Evolutionary conservation across 2,113 vertebrate genomes (phyloP), one percentile per base, ranked within the genome.

Genomic region (Felis catus): DNA sequence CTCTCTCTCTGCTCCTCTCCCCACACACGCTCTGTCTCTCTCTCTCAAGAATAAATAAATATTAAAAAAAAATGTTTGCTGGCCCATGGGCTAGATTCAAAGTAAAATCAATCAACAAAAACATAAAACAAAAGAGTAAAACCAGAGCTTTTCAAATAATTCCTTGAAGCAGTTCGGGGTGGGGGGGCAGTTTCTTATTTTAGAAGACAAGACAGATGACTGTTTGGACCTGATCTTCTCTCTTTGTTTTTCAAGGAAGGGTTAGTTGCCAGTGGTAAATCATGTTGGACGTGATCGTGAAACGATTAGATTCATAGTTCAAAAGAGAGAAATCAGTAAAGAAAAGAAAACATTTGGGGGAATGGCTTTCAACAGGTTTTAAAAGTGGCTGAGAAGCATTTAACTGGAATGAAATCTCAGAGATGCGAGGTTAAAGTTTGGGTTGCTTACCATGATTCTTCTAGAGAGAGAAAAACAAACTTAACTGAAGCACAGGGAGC

Each of bases 91-190:
- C 61, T 78, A 66, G 39, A 58, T 4, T 84, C 89, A 73, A 86
- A 82, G 51, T 13, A 29, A 97, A 91, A 66, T 83, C 74, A 14
- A 78, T 55, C 61, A n/a, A 36, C 21, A 53, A 61, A 79, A 70
- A 4, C 1, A 31, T 27, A 15, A 41, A 27, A 41, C 1, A 48
- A n/a, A 58, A 25, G 1, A 58, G n/a, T 23, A 25, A 76, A 76
- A 73, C 15, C 63, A 41, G 4, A 23, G 58, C 29, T 68, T 27
- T 33, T 29, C 41, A 27, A 36, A 16, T 10, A 36, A 16, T 5
- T 21, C 53, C 53, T 53, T 53, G 31, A 78, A 41, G n/a, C 53
- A 39, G 9, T 63, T 13, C 5, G 3, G 74, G 45, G 45, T 9
- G 45, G 7, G 45, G 21, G 7, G 65, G 45, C 7, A 11, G 39